Percentiles rank a stretch among this genome's conserved stretches.
Evolutionary conservation across 2,113 vertebrate species (phyloP).

Genomic region (Conger conger): DNA sequence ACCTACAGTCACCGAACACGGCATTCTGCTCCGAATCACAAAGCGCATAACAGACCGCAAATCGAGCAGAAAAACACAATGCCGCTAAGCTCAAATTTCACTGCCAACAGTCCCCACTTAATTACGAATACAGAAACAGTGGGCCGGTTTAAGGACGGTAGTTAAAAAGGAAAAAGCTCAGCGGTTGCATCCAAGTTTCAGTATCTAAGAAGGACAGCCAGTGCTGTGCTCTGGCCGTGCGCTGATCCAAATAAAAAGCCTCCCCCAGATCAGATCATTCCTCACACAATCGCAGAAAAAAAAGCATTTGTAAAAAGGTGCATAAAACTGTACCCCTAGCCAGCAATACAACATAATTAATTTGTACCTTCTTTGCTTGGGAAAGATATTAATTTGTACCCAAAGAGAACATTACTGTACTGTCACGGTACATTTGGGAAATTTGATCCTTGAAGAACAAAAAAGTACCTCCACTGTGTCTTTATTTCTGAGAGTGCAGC

Average conservation of each 20-base stretch:
- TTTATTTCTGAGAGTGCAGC: too few relatives aligned
- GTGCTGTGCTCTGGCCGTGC: background rate
- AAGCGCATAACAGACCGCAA: conserved; percentile 27
- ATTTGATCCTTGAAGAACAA: too few relatives aligned
- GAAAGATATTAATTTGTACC: too few relatives aligned
- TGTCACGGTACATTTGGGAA: too few relatives aligned
- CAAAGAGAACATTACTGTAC: too few relatives aligned
- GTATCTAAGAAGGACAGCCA: background rate
- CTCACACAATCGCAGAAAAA: too few relatives aligned
- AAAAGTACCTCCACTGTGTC: too few relatives aligned
- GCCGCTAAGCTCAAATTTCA: conserved; percentile 37
- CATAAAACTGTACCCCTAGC: too few relatives aligned
- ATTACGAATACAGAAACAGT: background rate
- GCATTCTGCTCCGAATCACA: conserved; percentile 16
- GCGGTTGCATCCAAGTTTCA: background rate
- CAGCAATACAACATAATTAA: too few relatives aligned
- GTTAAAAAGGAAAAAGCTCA: conserved; percentile 34
- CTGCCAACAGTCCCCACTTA: conserved; percentile 28
- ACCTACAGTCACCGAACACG: conserved; percentile 28
- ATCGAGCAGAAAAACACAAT: conserved; percentile 21
- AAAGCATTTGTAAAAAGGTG: too few relatives aligned
- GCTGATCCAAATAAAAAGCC: background rate
- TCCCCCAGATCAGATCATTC: too few relatives aligned
- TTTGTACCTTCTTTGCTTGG: too few relatives aligned
- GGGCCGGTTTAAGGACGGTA: conserved; percentile 31